Conservation (phyloP, 1,140 invertebrate species). For the Drosophila nannoptera region DNA sequence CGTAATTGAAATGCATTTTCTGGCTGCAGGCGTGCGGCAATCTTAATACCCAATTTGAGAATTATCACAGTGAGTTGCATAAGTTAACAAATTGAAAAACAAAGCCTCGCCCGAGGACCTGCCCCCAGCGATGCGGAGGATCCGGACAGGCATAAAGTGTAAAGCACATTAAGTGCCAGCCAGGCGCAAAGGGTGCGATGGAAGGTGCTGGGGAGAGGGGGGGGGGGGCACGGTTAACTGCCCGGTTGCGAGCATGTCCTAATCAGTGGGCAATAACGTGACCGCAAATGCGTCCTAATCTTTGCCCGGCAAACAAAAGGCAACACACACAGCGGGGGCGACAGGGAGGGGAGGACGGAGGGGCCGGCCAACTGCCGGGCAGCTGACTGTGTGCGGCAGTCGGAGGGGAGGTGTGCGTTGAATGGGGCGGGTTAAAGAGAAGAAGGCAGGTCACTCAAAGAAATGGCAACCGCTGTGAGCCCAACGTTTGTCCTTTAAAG, state of each 20-base stretch:
- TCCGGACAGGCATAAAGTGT: constrained; percentile 54
- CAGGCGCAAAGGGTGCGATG: constrained; percentile 7
- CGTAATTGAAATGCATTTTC: constrained; percentile 68
- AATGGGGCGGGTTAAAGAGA: not conserved
- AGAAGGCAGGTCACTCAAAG: constrained; percentile 60
- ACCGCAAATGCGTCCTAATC: constrained; percentile 76
- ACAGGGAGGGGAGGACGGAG: too few relatives aligned
- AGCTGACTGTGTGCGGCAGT: not conserved
- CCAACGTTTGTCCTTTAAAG: constrained; percentile 68
- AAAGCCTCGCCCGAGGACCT: constrained; percentile 24
- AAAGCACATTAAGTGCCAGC: constrained; percentile 61
- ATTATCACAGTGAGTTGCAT: constrained; percentile 59
- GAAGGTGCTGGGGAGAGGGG: not conserved
- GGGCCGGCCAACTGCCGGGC: too few relatives aligned
- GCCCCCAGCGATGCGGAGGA: not conserved
- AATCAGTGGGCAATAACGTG: constrained; percentile 78
- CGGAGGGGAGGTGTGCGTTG: not conserved
- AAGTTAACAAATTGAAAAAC: constrained; percentile 69
- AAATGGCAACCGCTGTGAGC: constrained; percentile 56
- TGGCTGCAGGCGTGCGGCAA: constrained; percentile 45
- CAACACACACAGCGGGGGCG: constrained; percentile 23
- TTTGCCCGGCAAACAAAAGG: constrained; percentile 64
- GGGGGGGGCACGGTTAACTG: constrained; percentile 51
- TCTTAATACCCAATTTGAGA: constrained; percentile 21
- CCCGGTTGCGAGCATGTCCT: constrained; percentile 53